These are phyloP conservation scores for Oreochromis spilurus DNA, from an alignment of 2,113 vertebrate genomes.

Conservation along the genomic window DNA sequence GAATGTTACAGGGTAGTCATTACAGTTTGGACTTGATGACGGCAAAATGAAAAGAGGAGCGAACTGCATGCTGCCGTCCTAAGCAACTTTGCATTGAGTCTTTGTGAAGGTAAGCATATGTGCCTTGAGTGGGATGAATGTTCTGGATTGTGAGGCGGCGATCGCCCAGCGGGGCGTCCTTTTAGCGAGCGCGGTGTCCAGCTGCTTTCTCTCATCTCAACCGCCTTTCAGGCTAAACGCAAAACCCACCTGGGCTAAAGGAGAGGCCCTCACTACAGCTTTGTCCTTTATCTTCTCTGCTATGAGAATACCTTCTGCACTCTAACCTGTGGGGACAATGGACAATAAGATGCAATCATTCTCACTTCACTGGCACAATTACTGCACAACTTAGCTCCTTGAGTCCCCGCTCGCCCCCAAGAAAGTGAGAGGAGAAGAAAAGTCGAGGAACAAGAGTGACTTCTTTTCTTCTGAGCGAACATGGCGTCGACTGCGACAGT, in stretches of 20 bases:
- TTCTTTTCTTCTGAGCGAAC: neutral
- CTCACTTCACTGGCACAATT: constrained; percentile 66
- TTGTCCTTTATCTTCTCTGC: constrained; percentile 14
- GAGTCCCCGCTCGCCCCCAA: neutral
- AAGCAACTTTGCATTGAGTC: neutral
- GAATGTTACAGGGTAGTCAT: constrained; percentile 13
- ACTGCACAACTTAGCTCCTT: constrained; percentile 27
- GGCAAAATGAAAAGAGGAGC: neutral
- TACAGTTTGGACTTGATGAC: constrained; percentile 10
- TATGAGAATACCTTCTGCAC: constrained; percentile 69
- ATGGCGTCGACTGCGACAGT: neutral
- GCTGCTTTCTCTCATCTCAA: constrained; percentile 64
- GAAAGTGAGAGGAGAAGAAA: neutral
- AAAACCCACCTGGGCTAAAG: constrained; percentile 83
- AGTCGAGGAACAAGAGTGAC: neutral
- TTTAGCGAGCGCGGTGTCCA: neutral
- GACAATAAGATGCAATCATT: constrained; percentile 67
- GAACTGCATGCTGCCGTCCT: neutral
- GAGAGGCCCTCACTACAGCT: constrained; percentile 51
- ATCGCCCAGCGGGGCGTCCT: neutral
- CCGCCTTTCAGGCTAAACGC: constrained; percentile 66
- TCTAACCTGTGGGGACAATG: constrained; percentile 81
- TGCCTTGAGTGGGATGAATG: neutral
- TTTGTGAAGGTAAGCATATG: neutral
- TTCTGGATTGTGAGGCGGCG: neutral